Base-by-base conservation (phyloP, 2,888 invertebrate species). In the Diaperis boleti region DNA sequence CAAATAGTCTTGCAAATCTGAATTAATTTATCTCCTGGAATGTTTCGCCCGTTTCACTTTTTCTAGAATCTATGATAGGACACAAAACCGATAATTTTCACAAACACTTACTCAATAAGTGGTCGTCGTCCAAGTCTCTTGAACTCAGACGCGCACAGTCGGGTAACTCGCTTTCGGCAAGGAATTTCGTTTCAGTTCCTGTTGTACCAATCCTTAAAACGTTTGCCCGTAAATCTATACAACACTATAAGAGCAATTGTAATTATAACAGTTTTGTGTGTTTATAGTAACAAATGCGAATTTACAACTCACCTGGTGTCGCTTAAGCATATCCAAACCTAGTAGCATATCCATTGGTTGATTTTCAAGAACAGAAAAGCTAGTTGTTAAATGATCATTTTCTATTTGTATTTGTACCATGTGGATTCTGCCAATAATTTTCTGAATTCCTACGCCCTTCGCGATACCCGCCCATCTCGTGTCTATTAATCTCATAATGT, bases 281-380 rank as follows among this genome's bases (percentile, higher is more conserved):
- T n/a, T n/a, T n/a, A n/a, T n/a, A n/a, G n/a, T n/a, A n/a, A n/a
- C n/a, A n/a, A n/a, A n/a, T n/a, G n/a, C n/a, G n/a, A n/a, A n/a
- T n/a, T n/a, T n/a, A n/a, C n/a, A n/a, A 42, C 33, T 31, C 77
- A 93, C 94, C 87, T 96, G 97, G 85, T 98, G 98, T 73, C 98
- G 85, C 82, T 94, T 96, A 0, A 99, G 85, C 96, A 98, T 98
- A 78, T 99, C 98, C 55, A 99, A 85, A 0, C 99, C 99, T 8
- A 99, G 85, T 59, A 99, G 83, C 95, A 99, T 96, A 76, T 99
- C 98, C 96, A 98, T 97, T 0, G 96, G 94, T 80, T 98, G 98
- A 73, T 98, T 93, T 78, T 96, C 95, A 42, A 99, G 85, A 31
- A 99, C 96, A 20, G 96, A 96, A 82, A 99, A 98, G 33, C 97